Base-by-base conservation (phyloP, 1,140 invertebrate species). In the Drosophila varians region DNA sequence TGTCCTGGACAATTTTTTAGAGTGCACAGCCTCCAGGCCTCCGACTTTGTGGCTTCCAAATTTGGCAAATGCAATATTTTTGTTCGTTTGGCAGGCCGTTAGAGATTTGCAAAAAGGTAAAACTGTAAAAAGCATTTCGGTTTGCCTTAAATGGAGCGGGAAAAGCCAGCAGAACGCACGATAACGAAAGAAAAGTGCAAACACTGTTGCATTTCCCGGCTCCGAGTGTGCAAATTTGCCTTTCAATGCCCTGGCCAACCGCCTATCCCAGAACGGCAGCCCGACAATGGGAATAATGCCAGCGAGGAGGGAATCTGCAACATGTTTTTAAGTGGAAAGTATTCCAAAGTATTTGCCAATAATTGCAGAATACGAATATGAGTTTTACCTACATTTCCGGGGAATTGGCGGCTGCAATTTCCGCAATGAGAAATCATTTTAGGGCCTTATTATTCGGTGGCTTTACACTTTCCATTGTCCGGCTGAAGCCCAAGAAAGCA, bases 121-220 rank as follows among this genome's bases (percentile, higher is more conserved):
- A 87, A 80, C 80, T 69, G 82, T 87, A 86, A 84, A 86, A 82
- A 87, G 82, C 82, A 77, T 82, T 86, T 77, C 79, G 65, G 56
- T 47, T 28, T 62, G 54, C 82, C 82, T 71, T 87, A 87, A 87
- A 87, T 82, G 82, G 82, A 62, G 54, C 70, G 68, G 62, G 73
- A 77, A 86, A 83, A 83, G 78, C 57, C 61, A 65, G 55, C 78
- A 74, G 60, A 74, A 83, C 74, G 77, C 74, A 83, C 77, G 78
- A 83, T 82, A 82, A 73, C 64, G 46, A 73, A 60, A 71, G 69
- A 73, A 74, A 65, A 74, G 70, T 74, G 70, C 70, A 73, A 74
- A 74, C 70, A 40, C 49, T 74, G 70, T 62, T 61, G 70, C 68
- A 66, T 65, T 43, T 43, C 46, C 48, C 64, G n/a, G n/a, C 36